Base-by-base conservation (phyloP, 2,113 vertebrate genomes). In the Trachemys scripta region DNA sequence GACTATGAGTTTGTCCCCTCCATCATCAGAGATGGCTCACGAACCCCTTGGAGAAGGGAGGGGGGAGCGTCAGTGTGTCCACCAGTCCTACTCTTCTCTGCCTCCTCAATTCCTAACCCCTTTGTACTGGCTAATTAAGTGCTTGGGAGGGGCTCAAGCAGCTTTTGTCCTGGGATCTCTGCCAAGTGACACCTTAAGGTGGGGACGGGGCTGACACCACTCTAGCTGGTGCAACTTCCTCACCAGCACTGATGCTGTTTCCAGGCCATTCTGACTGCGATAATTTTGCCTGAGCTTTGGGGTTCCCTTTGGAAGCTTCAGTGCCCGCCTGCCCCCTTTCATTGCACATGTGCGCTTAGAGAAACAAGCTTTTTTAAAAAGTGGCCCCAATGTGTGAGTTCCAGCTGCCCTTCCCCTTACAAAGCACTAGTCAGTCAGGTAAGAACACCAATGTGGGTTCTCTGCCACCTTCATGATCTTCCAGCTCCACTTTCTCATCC, bases 351-450 rank as follows among this genome's bases (percentile, higher is more conserved):
- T 38, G 49, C 82, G 35, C 49, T n/a, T 24, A 31, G n/a, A 81
- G 62, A 49, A 53, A 69, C 14, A n/a, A 69, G 35, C 35, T 4
- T 69, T 69, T n/a, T 72, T 38, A 22, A 38, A 72, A 38, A 72
- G 35, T 38, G n/a, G 31, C 53, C 78, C 59, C 54, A 0, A 0
- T 0, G 1, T 76, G 42, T 50, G 81, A 89, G 2, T 14, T n/a
- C 35, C 5, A 49, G 5, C 88, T 47, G 51, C 54, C 42, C 54
- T 57, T 80, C 80, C 31, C 59, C 80, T 5, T 19, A 38, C 65
- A 38, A 22, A 38, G 35, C 17, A 19, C 19, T 72, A 20, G 65
- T 72, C n/a, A 22, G 19, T 20, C 1, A 0, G 38, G 27, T 75
- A 84, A 56, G 5, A 47, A n/a, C 27, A 38, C 72, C 35, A 69